A percentile compares a stretch with the other conserved stretches of the same genome.
phyloP scores from a whole-genome alignment of 2,888 invertebrate species.

The Homarus gammarus region DNA sequence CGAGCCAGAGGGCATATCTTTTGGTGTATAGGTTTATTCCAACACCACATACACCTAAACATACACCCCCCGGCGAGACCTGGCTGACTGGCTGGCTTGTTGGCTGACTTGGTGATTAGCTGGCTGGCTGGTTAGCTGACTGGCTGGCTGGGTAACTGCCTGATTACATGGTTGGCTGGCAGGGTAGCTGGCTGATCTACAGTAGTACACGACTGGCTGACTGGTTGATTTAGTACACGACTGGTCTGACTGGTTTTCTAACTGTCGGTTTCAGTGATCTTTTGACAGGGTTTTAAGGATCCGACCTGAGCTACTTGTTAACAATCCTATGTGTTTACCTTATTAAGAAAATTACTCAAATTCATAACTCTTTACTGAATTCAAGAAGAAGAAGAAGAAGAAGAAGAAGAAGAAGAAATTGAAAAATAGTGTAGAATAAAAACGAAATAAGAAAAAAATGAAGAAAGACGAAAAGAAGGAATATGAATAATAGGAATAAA shows the following conservation, averaged over 20 bases:
- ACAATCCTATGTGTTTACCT: too few relatives aligned
- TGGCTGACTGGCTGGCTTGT: background rate
- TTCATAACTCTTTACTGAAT: too few relatives aligned
- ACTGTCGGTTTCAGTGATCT: too few relatives aligned
- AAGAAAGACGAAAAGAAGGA: too few relatives aligned
- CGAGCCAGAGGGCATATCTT: constrained; percentile 71
- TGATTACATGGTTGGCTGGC: background rate
- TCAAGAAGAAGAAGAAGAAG: too few relatives aligned
- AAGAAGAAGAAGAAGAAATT: too few relatives aligned
- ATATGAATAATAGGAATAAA: too few relatives aligned
- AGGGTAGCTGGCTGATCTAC: background rate
- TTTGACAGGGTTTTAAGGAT: too few relatives aligned
- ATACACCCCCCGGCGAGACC: constrained; percentile 58
- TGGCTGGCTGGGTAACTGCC: background rate
- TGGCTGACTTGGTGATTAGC: background rate
- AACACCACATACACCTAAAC: constrained; percentile 71
- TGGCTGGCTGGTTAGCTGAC: background rate
- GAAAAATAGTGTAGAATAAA: too few relatives aligned
- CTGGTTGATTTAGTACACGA: background rate
- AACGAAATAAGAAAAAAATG: too few relatives aligned
- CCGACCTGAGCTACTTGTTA: too few relatives aligned
- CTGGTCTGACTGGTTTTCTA: background rate
- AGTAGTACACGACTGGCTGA: background rate
- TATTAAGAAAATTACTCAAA: too few relatives aligned
- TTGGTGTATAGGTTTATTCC: constrained; percentile 70